Conservation (phyloP, 1,140 invertebrate genomes). For the Venustaconcha ellipsiformis region DNA sequence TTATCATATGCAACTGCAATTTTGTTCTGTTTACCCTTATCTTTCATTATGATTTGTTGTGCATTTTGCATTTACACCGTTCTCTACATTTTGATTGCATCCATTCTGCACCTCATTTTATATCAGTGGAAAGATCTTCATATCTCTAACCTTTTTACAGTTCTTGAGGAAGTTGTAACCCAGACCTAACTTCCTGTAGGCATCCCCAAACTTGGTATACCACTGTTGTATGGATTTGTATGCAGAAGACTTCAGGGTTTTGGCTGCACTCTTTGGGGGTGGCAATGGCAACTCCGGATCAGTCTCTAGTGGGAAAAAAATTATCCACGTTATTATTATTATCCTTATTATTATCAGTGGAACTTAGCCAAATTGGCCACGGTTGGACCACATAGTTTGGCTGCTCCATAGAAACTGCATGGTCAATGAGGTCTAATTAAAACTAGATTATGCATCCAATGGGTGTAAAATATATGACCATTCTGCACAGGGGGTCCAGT, state of each 20-base stretch:
- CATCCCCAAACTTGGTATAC: constrained; percentile 70
- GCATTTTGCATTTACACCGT: no score
- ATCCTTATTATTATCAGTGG: neutral
- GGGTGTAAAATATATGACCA: no score
- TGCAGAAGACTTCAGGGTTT: constrained; percentile 68
- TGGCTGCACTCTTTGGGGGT: constrained; percentile 70
- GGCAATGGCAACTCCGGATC: constrained; percentile 70
- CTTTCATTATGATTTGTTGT: no score
- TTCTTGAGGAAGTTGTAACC: constrained; percentile 72
- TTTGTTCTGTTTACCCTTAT: no score
- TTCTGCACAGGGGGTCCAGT: no score
- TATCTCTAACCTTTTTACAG: constrained; percentile 69
- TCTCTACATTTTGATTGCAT: no score
- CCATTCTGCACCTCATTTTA: no score
- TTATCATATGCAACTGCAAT: no score
- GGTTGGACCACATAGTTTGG: neutral
- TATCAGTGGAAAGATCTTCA: no score
- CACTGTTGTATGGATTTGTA: constrained; percentile 71
- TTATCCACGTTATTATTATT: neutral
- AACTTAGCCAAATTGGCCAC: neutral
- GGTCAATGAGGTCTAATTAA: neutral
- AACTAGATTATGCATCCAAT: neutral
- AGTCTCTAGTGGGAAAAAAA: constrained; percentile 58
- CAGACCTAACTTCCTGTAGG: constrained; percentile 71
- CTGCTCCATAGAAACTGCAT: neutral